Conservation (phyloP, 1,140 invertebrate genomes). For the Acromyrmex echinatior region DNA sequence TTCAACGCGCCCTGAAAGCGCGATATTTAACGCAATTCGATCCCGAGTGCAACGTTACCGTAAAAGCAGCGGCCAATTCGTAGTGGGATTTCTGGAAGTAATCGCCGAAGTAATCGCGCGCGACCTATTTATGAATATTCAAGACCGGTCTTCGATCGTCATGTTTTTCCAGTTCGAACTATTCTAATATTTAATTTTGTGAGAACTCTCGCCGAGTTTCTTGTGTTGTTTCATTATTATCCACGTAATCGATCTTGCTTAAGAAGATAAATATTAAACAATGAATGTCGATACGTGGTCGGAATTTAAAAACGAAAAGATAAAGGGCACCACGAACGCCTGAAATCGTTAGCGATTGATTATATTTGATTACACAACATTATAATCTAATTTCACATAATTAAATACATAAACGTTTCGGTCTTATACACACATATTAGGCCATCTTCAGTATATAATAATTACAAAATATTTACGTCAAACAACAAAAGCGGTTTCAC, state of each 20-base stretch:
- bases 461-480: no score
- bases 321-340: no score
- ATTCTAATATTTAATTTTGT: constrained; percentile 41
- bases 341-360: no score
- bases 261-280: not conserved
- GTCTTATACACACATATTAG: no score
- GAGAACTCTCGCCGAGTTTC: not conserved
- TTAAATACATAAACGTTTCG: no score
- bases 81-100: not conserved
- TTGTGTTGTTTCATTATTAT: constrained; percentile 19
- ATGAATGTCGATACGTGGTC: no score
- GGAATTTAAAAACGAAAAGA: no score
- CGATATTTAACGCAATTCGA: constrained; percentile 10
- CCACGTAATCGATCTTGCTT: constrained; percentile 7
- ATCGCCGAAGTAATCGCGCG: not conserved
- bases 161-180: constrained; percentile 31
- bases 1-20: not conserved
- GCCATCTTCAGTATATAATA: no score
- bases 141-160: not conserved
- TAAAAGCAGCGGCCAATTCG: not conserved
- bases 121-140: constrained; percentile 30
- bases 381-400: no score
- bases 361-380: no score
- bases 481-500: no score
- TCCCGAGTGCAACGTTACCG: not conserved